Percentiles rank a stretch among this genome's conserved stretches.
These are phyloP conservation scores for Apaloderma vittatum DNA, from an alignment of 2,113 vertebrate genomes.

Conservation along the genomic window DNA sequence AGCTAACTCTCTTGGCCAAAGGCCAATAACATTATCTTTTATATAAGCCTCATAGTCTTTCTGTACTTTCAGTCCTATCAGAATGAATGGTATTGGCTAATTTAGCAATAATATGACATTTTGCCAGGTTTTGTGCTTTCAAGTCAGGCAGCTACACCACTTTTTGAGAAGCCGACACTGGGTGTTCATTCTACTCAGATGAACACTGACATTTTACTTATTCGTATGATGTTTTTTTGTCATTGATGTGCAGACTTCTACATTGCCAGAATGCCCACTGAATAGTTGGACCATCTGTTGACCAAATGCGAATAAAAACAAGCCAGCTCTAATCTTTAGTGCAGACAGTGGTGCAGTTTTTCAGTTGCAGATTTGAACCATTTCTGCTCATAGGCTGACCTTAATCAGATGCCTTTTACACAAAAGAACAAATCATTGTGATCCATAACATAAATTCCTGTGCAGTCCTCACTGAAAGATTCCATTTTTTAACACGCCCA, in stretches of 20 bases:
- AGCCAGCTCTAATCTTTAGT: conserved; percentile 65
- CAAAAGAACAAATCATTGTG: not conserved
- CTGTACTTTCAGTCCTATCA: conserved; percentile 12
- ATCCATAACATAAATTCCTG: conserved; percentile 7
- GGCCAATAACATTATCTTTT: conserved; percentile 28
- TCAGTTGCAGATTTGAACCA: conserved; percentile 30
- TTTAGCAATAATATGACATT: not conserved
- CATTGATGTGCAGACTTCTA: conserved; percentile 55
- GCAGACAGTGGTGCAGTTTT: conserved; percentile 50
- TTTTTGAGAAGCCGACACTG: conserved; percentile 12
- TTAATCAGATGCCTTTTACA: conserved; percentile 49
- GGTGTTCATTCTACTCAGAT: conserved; percentile 28
- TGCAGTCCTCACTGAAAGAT: not conserved
- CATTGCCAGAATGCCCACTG: conserved; percentile 37
- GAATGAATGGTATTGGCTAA: conserved; percentile 18
- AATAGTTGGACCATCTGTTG: conserved; percentile 72
- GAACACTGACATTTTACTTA: conserved; percentile 75
- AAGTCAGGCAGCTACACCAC: not conserved
- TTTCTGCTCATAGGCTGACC: conserved; percentile 43
- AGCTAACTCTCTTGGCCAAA: conserved; percentile 31
- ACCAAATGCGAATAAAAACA: conserved; percentile 72
- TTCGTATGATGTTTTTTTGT: conserved; percentile 23
- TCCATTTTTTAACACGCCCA: not conserved
- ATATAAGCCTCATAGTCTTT: not conserved
- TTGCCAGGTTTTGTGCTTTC: conserved; percentile 27